Conservation (phyloP, 1,140 invertebrate species). For the Hylaeus volcanicus region DNA sequence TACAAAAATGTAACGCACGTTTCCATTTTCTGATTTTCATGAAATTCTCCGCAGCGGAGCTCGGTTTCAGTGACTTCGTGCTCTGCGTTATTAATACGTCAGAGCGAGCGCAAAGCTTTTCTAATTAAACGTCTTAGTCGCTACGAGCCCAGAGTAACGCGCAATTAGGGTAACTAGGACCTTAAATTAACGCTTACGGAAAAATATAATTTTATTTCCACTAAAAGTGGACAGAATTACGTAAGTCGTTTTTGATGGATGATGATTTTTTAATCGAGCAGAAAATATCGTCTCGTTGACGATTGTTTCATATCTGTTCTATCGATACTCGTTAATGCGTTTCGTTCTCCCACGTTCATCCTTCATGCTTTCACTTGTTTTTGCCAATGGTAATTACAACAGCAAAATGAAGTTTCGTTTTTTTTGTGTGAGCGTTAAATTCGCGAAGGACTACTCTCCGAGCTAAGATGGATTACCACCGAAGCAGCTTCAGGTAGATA, state of each 20-base stretch:
- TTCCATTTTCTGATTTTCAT: background rate
- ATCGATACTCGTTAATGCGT: background rate
- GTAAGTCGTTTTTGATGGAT: no score
- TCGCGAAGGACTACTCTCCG: background rate
- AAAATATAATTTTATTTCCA: no score
- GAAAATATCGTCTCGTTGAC: no score
- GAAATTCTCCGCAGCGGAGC: background rate
- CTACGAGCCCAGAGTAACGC: background rate
- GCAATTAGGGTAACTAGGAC: no score
- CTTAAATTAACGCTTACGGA: no score
- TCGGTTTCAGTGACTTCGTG: background rate
- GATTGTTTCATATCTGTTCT: background rate
- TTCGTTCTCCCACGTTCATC: background rate
- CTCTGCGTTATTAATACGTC: background rate
- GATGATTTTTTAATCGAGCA: no score
- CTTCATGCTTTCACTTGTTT: background rate
- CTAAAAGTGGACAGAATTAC: no score
- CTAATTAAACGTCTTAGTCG: background rate
- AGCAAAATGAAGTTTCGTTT: background rate
- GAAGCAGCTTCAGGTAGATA: background rate
- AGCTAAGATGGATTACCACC: slow-evolving; percentile 2
- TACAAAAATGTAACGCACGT: background rate
- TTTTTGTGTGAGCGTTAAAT: background rate
- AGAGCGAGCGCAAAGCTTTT: background rate
- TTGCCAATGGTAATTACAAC: no score